Base-by-base conservation (phyloP, 2,797 vertebrate species). In the Pteronotus mesoamericanus region DNA sequence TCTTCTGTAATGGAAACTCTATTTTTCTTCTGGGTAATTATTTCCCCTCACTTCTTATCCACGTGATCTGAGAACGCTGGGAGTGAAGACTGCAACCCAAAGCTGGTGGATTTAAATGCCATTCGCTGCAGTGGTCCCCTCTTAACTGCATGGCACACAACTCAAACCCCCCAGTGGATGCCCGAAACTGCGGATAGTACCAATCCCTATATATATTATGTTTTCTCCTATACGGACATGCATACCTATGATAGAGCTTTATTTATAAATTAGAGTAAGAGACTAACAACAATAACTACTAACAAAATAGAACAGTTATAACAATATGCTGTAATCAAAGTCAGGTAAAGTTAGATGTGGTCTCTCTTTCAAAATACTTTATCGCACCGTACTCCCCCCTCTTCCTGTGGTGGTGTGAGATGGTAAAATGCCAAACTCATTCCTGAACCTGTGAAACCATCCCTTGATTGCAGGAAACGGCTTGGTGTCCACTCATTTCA, bases 11-110 rank as follows among this genome's bases (percentile, higher is more conserved):
- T 3, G 32, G 66, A 46, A 34, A 57, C 69, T 46, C 7, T 71
- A 34, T 29, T 79, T 74, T 39, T 14, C 44, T 37, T 77, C n/a
- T 72, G n/a, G 39, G 37, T 24, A 48, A 39, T 34, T 0, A 22
- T 7, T 5, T 12, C 21, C 91, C 14, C 29, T 3, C 53, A 22
- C 0, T 37, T 86, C 34, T 61, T 3, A 16, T 34, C 53, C 57
- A 19, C 0, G 5, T 0, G 19, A 11, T 71, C 22, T 11, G 32
- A 61, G 42, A 2, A 4, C 3, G 39, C 11, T 2, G 1, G 6
- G 46, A 22, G 22, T 26, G 4, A 59, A 78, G 26, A 18, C 0
- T 8, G 2, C 46, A 89, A 46, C 44, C 5, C 1, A 71, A 37
- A 55, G 12, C 5, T 21, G 9, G 2, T 12, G 1, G 7, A 11